These are phyloP conservation scores for Theonella swinhoei DNA, from an alignment of 37 sponge, comb jelly and placozoan genomes.

Conservation along the genomic window DNA sequence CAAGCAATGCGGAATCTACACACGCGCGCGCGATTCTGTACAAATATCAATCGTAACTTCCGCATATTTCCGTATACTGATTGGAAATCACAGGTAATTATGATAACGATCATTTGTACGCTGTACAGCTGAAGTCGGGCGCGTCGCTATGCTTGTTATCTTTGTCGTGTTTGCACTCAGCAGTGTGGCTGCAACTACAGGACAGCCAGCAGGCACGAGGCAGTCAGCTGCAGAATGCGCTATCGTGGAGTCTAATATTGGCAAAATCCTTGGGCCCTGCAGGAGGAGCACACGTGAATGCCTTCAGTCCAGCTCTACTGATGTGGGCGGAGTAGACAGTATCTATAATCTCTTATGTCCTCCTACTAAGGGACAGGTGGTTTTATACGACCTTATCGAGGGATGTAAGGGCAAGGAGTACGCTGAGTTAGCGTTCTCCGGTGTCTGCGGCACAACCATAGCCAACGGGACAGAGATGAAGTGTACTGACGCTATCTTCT, in stretches of 20 bases:
- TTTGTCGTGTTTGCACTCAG: too few relatives aligned
- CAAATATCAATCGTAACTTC: too few relatives aligned
- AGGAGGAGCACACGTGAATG: background rate
- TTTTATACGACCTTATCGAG: background rate
- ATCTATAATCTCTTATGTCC: background rate
- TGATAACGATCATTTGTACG: too few relatives aligned
- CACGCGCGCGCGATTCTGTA: too few relatives aligned
- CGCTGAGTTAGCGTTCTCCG: background rate
- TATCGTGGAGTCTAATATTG: background rate
- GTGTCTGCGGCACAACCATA: background rate
- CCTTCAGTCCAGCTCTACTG: background rate
- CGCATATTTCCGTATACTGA: too few relatives aligned
- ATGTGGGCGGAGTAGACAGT: background rate
- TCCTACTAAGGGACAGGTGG: background rate
- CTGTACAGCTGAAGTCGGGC: too few relatives aligned
- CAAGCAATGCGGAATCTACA: too few relatives aligned
- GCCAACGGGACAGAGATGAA: background rate
- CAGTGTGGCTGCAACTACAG: too few relatives aligned
- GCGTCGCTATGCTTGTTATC: too few relatives aligned
- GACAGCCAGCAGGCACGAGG: too few relatives aligned
- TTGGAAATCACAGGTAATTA: too few relatives aligned
- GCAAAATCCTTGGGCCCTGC: background rate
- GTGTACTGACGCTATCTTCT: background rate
- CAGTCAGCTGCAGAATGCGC: too few relatives aligned
- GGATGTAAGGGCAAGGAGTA: background rate